Conservation (phyloP, 37 sponge, comb jelly and placozoan species). For the Cliona cf. orientalis region DNA sequence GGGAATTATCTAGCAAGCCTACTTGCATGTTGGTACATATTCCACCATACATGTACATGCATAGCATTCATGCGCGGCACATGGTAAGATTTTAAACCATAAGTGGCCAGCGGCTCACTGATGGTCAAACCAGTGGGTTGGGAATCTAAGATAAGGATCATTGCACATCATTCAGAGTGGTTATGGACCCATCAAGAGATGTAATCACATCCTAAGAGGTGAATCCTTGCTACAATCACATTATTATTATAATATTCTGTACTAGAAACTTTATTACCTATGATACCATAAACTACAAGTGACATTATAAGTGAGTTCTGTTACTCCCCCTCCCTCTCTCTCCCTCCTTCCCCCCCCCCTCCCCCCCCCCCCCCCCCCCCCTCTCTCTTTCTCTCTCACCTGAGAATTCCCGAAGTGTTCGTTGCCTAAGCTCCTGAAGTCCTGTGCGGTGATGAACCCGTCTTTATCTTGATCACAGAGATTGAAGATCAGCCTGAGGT, state of each 20-base stretch:
- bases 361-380: background rate
- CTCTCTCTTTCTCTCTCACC: conserved; percentile 5
- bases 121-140: too few species aligned
- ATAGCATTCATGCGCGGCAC: too few species aligned
- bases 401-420: conserved; percentile 50
- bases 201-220: too few species aligned
- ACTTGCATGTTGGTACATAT: background rate
- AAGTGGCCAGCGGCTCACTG: too few species aligned
- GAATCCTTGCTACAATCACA: too few species aligned
- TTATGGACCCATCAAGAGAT: too few species aligned
- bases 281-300: background rate
- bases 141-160: too few species aligned
- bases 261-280: background rate
- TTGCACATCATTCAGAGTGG: too few species aligned
- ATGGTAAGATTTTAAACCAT: too few species aligned
- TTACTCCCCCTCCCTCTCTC: background rate
- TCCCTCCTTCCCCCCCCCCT: background rate
- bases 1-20: too few species aligned
- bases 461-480: conserved; percentile 75
- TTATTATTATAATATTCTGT: background rate
- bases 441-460: conserved; percentile 55
- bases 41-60: background rate
- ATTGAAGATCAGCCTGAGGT: conserved; percentile 67
- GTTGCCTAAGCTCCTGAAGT: conserved; percentile 53
- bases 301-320: too few species aligned